Base-by-base conservation (phyloP, 1,140 invertebrate species). In the Pseudomyrmex dendroicus region DNA sequence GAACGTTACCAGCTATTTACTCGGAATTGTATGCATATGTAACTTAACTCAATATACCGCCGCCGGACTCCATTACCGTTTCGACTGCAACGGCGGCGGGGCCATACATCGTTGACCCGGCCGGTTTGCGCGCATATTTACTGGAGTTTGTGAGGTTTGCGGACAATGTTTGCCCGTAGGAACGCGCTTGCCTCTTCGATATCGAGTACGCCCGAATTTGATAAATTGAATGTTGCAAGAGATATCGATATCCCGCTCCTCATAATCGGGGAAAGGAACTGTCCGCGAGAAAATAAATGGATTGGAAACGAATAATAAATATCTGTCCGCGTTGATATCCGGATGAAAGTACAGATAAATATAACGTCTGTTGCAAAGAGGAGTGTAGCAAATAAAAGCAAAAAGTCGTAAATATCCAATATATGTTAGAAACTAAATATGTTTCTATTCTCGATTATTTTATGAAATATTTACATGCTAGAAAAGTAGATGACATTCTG, bases 1-100 rank as follows among this genome's bases (percentile, higher is more conserved):
- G 76, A 80, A 80, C 76, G 76, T 80, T 80, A 80, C 76, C 50
- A 80, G 76, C 66, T 80, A 80, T 80, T 80, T 72, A 80, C 76
- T 72, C 76, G 76, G 76, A 80, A 72, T 80, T 80, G 76, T 80
- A 80, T 72, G 76, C 76, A 72, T 80, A 80, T 80, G 76, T 80
- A 80, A 80, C 76, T 80, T 80, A 80, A 80, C 76, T 80, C 76
- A 80, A 80, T 80, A 35, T 35, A 80, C 54, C 76, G 76, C 66
- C 76, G 66, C 76, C 66, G 76, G 76, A 80, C 76, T 80, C 76
- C 66, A 80, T 80, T 80, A 80, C 76, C 76, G 76, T 80, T 80
- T 80, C 76, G 76, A 80, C 66, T 80, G 66, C 76, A 10, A 17
- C 66, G 62, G 62, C 61, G 64, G 48, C 62, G 52, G 22, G 66